Evolutionary conservation across 2,113 vertebrate species (phyloP).

Genomic region (Morone saxatilis): DNA sequence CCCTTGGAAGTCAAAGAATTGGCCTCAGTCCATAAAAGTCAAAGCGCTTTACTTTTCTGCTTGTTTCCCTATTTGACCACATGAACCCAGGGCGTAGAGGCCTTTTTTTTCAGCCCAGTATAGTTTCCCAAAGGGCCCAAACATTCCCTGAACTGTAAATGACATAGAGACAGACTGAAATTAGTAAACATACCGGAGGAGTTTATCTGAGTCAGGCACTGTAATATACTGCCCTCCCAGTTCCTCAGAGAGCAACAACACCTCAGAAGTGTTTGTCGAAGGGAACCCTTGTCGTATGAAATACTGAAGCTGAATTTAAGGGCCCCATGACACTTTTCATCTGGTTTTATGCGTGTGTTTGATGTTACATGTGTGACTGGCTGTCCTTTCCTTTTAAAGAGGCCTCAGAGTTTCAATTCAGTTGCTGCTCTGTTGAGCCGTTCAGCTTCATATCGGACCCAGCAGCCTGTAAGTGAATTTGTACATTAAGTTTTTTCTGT

Average conservation of each 20-base stretch:
- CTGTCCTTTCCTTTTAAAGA: neutral
- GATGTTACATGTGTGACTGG: neutral
- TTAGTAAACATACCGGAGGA: neutral
- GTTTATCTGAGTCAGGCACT: neutral
- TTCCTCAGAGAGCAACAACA: neutral
- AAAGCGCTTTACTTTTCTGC: conserved; percentile 34
- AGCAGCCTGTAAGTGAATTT: neutral
- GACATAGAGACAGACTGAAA: neutral
- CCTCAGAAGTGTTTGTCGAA: neutral
- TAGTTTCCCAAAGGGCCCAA: neutral
- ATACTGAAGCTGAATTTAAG: neutral
- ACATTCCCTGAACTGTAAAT: conserved; percentile 6
- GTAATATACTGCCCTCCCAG: neutral
- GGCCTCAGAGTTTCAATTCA: neutral
- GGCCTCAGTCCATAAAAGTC: conserved; percentile 50
- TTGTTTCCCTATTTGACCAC: conserved; percentile 21
- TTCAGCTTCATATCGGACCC: neutral
- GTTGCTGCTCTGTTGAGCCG: neutral
- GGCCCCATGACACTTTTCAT: neutral
- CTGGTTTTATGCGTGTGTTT: neutral
- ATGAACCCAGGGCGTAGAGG: neutral
- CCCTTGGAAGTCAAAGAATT: conserved; percentile 44
- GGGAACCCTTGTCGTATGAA: neutral
- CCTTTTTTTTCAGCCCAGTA: neutral
- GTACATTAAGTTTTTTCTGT: neutral